Evolutionary conservation across 2,888 invertebrate species (phyloP).

Genomic region (Artemia sp.): DNA sequence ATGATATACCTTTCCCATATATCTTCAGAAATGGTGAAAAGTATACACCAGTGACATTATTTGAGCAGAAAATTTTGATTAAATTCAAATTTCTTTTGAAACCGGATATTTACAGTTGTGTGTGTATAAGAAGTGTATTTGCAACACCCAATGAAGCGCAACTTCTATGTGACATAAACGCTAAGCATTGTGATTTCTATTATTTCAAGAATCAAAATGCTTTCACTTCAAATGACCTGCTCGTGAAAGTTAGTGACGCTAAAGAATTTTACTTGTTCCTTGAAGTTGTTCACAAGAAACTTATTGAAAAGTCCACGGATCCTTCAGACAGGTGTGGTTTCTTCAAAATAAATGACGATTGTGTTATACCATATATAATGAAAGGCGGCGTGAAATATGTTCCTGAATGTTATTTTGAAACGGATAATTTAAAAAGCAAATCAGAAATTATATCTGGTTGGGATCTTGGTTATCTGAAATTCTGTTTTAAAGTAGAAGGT

Average conservation of each 20-base stretch:
- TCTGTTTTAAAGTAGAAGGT: constrained; percentile 85
- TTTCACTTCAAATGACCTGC: constrained; percentile 72
- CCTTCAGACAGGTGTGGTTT: constrained; percentile 54
- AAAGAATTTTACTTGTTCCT: constrained; percentile 76
- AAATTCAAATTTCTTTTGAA: constrained; percentile 24
- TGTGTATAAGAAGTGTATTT: constrained; percentile 78
- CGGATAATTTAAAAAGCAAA: constrained; percentile 71
- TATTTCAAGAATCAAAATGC: constrained; percentile 58
- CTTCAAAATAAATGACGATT: constrained; percentile 76
- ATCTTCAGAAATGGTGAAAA: constrained; percentile 64
- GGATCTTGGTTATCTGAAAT: constrained; percentile 80
- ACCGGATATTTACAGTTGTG: constrained; percentile 43
- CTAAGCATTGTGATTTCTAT: constrained; percentile 72
- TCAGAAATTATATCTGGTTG: constrained; percentile 59
- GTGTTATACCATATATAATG: constrained; percentile 78
- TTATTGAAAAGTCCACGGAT: constrained; percentile 46
- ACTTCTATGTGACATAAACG: constrained; percentile 77
- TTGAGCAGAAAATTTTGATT: constrained; percentile 56
- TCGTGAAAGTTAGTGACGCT: constrained; percentile 71
- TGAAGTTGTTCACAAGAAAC: constrained; percentile 69
- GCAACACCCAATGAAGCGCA: constrained; percentile 78
- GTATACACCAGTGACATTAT: constrained; percentile 84
- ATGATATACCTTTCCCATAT: constrained; percentile 46
- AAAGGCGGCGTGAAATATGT: constrained; percentile 62
- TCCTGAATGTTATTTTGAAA: constrained; percentile 74